Percentiles rank a stretch among this genome's conserved stretches.
These are phyloP conservation scores for Halcyon badia DNA, from an alignment of 2,797 vertebrate species.

Conservation along the genomic window DNA sequence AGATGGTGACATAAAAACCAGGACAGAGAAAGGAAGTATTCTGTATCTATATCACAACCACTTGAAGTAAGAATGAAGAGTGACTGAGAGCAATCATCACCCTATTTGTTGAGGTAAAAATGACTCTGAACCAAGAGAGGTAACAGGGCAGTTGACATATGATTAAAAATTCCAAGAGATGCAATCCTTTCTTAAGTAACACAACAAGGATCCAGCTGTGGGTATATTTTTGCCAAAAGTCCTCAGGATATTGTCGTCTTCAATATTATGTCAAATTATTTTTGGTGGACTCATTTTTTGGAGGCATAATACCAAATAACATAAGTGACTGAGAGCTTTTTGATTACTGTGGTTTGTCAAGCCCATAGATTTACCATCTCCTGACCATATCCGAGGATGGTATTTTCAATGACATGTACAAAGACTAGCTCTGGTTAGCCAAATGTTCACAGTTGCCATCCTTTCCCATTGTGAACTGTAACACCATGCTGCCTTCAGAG, in stretches of 20 bases:
- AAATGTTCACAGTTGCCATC: not conserved
- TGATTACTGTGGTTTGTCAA: not conserved
- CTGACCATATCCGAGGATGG: not conserved
- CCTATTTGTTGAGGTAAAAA: not conserved
- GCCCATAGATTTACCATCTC: not conserved
- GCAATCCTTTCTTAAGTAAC: not conserved
- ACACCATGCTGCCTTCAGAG: not conserved
- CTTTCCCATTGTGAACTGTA: not conserved
- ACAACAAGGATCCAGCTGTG: not conserved
- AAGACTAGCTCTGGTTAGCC: not conserved
- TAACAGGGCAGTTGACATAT: not conserved
- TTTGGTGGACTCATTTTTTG: not conserved
- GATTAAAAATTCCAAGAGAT: not conserved
- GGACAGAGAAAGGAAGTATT: not conserved
- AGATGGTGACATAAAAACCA: not conserved
- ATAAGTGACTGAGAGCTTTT: not conserved
- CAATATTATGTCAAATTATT: slow-evolving; percentile 1
- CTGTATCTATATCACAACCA: not conserved
- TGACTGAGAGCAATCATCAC: not conserved
- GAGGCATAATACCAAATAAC: not conserved
- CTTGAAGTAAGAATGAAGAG: not conserved
- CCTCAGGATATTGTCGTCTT: not conserved
- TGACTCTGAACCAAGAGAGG: not conserved
- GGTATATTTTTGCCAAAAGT: slow-evolving; percentile 2
- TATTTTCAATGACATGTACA: not conserved